Evolutionary conservation across 2,888 invertebrate genomes (phyloP).

Genomic region (Eremobia ochroleuca): DNA sequence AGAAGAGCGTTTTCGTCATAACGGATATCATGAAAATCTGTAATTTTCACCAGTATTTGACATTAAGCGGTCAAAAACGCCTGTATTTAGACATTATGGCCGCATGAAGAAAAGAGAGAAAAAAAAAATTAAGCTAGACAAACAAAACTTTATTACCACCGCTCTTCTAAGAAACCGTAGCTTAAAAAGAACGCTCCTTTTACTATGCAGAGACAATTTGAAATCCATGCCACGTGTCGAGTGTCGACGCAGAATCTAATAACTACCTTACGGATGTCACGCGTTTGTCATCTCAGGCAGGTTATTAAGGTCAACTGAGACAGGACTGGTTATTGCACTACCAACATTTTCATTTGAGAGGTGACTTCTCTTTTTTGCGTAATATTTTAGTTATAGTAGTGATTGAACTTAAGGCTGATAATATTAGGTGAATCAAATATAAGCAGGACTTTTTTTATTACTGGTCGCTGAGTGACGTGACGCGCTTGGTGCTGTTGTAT

Average conservation of each 20-base stretch:
- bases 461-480: too few species aligned
- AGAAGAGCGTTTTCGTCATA: too few species aligned
- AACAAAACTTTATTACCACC: too few species aligned
- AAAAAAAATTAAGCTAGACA: too few species aligned
- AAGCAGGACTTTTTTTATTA: too few species aligned
- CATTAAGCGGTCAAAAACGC: too few species aligned
- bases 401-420: not conserved
- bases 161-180: not conserved
- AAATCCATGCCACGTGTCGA: constrained; percentile 38
- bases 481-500: too few species aligned
- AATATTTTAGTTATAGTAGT: not conserved
- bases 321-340: constrained; percentile 36
- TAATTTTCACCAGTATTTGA: too few species aligned
- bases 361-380: not conserved
- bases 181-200: not conserved
- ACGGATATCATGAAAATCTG: too few species aligned
- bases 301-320: constrained; percentile 59
- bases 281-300: constrained; percentile 63
- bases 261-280: constrained; percentile 52
- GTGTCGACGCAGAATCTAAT: constrained; percentile 54
- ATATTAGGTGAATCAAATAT: too few species aligned
- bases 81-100: not conserved
- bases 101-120: too few species aligned
- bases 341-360: constrained; percentile 5
- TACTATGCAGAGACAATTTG: constrained; percentile 19